Evolutionary conservation across 2,888 invertebrate genomes (phyloP).

Genomic region (Phania funesta): DNA sequence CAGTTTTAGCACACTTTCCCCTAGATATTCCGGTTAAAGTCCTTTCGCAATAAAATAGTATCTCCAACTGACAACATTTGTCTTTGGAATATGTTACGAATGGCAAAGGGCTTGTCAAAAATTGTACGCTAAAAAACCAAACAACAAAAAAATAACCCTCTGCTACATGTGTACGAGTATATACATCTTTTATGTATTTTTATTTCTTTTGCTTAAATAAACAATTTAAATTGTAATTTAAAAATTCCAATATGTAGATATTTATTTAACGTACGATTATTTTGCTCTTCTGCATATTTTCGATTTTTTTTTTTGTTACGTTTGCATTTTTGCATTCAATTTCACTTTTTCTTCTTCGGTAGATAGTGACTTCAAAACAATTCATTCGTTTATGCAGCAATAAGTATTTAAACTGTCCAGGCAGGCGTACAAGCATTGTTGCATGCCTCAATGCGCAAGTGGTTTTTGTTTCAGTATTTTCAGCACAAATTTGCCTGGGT

Average conservation of each 20-base stretch:
- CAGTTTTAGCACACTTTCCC: no score
- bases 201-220: neutral
- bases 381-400: constrained; percentile 44
- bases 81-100: no score
- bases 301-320: neutral
- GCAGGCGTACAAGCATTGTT: constrained; percentile 62
- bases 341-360: constrained; percentile 45
- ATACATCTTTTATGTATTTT: no score
- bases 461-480: constrained; percentile 15
- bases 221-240: constrained; percentile 5
- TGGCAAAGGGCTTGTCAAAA: no score
- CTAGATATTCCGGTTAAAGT: no score
- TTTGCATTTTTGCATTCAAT: constrained; percentile 43
- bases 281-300: constrained; percentile 34
- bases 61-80: no score
- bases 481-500: constrained; percentile 2
- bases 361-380: constrained; percentile 31
- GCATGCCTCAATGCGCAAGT: constrained; percentile 60
- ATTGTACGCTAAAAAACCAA: neutral
- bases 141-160: neutral
- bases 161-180: neutral
- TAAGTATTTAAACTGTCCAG: constrained; percentile 54
- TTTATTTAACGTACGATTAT: neutral
- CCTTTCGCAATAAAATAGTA: no score
- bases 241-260: constrained; percentile 5